These are phyloP conservation scores for Meiosimyza decipiens DNA, from an alignment of 2,888 invertebrate species.

Conservation along the genomic window DNA sequence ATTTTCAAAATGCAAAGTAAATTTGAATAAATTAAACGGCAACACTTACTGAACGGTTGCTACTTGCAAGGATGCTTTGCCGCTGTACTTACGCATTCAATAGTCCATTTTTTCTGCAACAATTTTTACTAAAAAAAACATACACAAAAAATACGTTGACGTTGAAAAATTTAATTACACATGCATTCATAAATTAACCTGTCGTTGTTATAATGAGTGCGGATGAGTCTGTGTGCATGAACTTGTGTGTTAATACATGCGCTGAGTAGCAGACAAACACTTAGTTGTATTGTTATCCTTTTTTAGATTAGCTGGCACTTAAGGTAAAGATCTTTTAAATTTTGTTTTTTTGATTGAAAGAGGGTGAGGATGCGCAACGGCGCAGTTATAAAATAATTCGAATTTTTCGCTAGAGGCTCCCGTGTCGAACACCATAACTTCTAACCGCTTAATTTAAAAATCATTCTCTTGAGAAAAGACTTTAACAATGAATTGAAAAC, in stretches of 20 bases:
- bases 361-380: too few species aligned
- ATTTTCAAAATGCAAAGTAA: too few species aligned
- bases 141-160: slow-evolving; percentile 38
- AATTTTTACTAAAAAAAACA: background rate
- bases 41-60: background rate
- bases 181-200: slow-evolving; percentile 52
- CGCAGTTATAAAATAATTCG: too few species aligned
- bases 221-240: background rate
- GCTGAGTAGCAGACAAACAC: background rate
- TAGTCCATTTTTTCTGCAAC: background rate
- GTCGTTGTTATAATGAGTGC: slow-evolving; percentile 33
- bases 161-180: slow-evolving; percentile 51
- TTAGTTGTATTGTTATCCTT: background rate
- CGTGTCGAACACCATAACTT: too few species aligned
- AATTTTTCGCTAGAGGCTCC: too few species aligned
- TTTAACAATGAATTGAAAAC: too few species aligned
- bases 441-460: too few species aligned
- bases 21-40: background rate
- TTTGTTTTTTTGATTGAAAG: background rate
- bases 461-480: too few species aligned
- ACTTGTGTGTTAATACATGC: too few species aligned
- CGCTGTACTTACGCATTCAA: background rate
- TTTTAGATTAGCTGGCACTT: slow-evolving; percentile 36
- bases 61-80: background rate
- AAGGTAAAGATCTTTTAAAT: background rate